A percentile compares a stretch with the other conserved stretches of the same genome.
These are phyloP conservation scores for Xerus inauris DNA, from an alignment of 2,113 vertebrate genomes.

Conservation along the genomic window DNA sequence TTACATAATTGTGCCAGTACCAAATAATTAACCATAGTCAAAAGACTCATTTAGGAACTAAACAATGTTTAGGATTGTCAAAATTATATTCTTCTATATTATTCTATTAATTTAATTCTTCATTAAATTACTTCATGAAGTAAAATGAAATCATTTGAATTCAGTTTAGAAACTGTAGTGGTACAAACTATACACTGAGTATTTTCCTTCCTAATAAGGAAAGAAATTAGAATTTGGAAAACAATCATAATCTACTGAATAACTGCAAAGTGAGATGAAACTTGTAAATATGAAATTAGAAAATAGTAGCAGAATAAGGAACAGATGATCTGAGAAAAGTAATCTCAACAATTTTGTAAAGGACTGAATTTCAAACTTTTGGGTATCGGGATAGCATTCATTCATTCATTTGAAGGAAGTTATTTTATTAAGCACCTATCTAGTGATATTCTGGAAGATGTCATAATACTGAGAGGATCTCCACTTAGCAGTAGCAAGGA, in stretches of 20 bases:
- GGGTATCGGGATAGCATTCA: neutral
- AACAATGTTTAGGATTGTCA: constrained; percentile 14
- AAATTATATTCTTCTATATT: neutral
- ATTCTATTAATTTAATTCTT: neutral
- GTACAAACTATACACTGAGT: neutral
- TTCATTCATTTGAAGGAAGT: neutral
- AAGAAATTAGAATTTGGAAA: constrained; percentile 11
- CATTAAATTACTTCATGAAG: neutral
- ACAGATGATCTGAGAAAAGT: neutral
- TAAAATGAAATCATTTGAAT: constrained; percentile 23
- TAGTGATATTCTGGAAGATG: constrained; percentile 8
- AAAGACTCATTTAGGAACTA: neutral
- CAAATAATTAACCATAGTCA: neutral
- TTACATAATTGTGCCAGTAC: neutral
- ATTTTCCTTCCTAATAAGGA: neutral
- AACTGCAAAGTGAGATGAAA: neutral
- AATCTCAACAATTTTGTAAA: constrained; percentile 30
- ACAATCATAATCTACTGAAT: neutral
- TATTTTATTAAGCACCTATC: neutral
- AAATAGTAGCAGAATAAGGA: neutral
- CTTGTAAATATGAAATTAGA: neutral
- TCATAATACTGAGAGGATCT: neutral
- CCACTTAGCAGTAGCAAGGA: neutral
- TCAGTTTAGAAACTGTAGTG: neutral
- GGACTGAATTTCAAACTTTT: neutral